phyloP scores from a whole-genome alignment of 1,140 invertebrate genomes.

The Sinella curviseta region DNA sequence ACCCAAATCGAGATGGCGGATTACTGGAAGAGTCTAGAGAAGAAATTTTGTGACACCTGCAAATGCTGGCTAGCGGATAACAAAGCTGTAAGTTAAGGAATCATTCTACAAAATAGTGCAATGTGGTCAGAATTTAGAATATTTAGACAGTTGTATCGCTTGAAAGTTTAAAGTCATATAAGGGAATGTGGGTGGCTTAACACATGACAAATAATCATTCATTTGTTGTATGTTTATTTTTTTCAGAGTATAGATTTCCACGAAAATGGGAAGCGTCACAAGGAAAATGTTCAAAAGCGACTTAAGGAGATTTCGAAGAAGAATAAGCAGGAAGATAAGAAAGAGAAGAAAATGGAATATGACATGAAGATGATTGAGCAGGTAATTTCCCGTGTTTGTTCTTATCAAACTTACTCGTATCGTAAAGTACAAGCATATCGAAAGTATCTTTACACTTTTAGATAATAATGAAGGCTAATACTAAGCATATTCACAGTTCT shows the following conservation, averaged over 20 bases:
- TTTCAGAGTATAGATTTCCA: conserved; percentile 88
- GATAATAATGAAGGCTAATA: too few relatives aligned
- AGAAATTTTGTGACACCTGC: conserved; percentile 95
- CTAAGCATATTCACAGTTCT: neutral
- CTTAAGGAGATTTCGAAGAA: conserved; percentile 82
- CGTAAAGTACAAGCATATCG: neutral
- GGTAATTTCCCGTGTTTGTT: conserved; percentile 53
- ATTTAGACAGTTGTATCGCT: neutral
- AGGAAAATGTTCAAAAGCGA: conserved; percentile 87
- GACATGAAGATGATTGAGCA: conserved; percentile 87
- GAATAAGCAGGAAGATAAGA: conserved; percentile 74
- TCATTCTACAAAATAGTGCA: conserved; percentile 21
- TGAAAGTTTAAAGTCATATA: too few relatives aligned
- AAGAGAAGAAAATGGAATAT: conserved; percentile 72
- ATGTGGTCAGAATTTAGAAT: neutral
- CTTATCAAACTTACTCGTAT: too few relatives aligned
- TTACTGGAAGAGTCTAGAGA: conserved; percentile 94
- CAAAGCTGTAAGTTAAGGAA: conserved; percentile 73
- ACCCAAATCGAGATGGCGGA: conserved; percentile 68
- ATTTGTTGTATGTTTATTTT: conserved; percentile 33
- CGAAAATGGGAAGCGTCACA: conserved; percentile 88
- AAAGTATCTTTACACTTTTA: neutral
- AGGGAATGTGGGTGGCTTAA: neutral
- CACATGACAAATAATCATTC: neutral
- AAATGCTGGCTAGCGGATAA: conserved; percentile 98